Evolutionary conservation across 2,113 vertebrate species (phyloP).

Genomic region (Perca fluviatilis): DNA sequence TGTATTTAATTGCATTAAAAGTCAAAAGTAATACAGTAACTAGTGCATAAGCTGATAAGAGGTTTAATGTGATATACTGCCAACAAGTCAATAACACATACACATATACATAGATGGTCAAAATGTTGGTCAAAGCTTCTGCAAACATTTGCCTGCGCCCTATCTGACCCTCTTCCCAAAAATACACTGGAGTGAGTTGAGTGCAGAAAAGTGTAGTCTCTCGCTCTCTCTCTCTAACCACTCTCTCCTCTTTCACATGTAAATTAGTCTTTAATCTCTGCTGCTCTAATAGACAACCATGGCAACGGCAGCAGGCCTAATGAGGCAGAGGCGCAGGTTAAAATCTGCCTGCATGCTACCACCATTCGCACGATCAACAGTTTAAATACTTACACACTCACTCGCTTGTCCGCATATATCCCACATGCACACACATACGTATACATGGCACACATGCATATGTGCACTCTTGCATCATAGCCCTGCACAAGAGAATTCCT

Average conservation of each 20-base stretch:
- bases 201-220: constrained; percentile 45
- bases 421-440: neutral
- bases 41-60: neutral
- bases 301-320: constrained; percentile 83
- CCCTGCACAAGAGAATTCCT: neutral
- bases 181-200: constrained; percentile 60
- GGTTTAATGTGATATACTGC: neutral
- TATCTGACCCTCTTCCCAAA: constrained; percentile 60
- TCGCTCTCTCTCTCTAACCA: constrained; percentile 41
- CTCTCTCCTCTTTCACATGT: constrained; percentile 81
- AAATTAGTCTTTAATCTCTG: constrained; percentile 84
- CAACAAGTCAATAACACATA: neutral
- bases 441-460: neutral
- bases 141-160: constrained; percentile 64
- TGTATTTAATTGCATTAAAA: neutral
- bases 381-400: constrained; percentile 59
- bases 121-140: constrained; percentile 59
- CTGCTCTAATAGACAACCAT: constrained; percentile 83
- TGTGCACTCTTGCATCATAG: neutral
- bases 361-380: constrained; percentile 69
- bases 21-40: neutral
- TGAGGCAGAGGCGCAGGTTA: constrained; percentile 79
- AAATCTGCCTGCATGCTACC: constrained; percentile 70
- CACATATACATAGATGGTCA: constrained; percentile 2
- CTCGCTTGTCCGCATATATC: neutral